Base-by-base conservation (phyloP, 2,797 vertebrate genomes). In the Hyperoplus immaculatus region DNA sequence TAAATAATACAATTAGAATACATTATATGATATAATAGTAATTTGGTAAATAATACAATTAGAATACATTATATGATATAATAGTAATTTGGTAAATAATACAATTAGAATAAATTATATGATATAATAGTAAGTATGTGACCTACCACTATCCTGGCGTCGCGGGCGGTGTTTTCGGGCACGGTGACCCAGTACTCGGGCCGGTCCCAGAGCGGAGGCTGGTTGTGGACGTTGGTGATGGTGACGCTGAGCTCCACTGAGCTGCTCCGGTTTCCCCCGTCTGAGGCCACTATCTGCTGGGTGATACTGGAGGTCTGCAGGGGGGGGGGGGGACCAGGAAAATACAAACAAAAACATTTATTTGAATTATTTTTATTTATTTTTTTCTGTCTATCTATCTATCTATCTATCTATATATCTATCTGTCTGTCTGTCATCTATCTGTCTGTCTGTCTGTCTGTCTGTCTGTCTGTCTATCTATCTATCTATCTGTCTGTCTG, bases 251-350 rank as follows among this genome's bases (percentile, higher is more conserved):
- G 94, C 67, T 97, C 96, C 89, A 97, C 96, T 0, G 92, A 95
- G 93, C 94, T 97, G 92, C 95, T 97, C 45, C 94, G 95, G 88
- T 95, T 96, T 16, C 97, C 97, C 0, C 97, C 96, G 0, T 97
- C 97, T 0, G 94, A 96, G 0, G 96, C 97, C 56, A 96, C 92
- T 41, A 98, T 93, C 82, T 93, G 95, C 85, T 92, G 88, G 73
- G 80, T 95, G 73, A 97, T 93, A 76, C 64, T 88, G 0, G 91
- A 92, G 0, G 95, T 85, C 97, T 98, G 47, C 43, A 12, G 58
- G 21, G 21, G 21, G 39, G 51, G 74, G 29, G 42, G 4, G 21
- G 56, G 36, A 29, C 18, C 10, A 54, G 15, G 1, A 43, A 5
- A 18, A 43, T 8, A 29, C 36, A 3, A n/a, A 13, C n/a, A 50